Evolutionary conservation across 2,797 vertebrate species (phyloP), one percentile per base, ranked within the genome.

Genomic region (Hipposideros larvatus): DNA sequence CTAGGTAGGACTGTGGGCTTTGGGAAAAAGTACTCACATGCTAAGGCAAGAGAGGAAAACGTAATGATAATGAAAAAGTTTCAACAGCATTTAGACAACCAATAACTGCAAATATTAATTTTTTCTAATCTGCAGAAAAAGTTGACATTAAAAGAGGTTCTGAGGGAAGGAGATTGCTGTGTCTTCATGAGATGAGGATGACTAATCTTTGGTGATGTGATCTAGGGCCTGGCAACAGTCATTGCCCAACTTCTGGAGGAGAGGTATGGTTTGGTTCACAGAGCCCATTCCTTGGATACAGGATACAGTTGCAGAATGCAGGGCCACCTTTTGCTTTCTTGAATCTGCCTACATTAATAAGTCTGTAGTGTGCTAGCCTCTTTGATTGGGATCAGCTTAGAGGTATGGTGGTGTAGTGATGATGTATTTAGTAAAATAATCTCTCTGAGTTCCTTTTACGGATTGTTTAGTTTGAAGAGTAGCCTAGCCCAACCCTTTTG

Each of bases 351-450:
- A 31, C 11, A 57, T 77, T 82, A 74, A 24, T 43, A 65, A 85
- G 5, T n/a, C 28, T 77, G 24, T 66, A 68, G 55, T 71, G 48
- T 66, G 26, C 75, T 21, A 83, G 28, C 66, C 18, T 22, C 24
- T 68, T 53, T 28, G 74, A 88, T 59, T 41, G 71, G 51, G n/a
- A 85, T 68, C 46, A 63, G 4, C 48, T 93, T 70, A 59, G 41
- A 37, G 28, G 28, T 93, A 77, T 34, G 8, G 31, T 73, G 37
- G 26, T 22, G 59, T 21, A 87, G 46, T 3, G 8, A 90, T 70
- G 59, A 77, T 26, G 3, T 70, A 96, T 51, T 93, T 89, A 74
- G 68, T 68, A 41, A 90, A 96, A 87, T 16, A 59, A 19, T 78
- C 78, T 78, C 59, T 87, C 46, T 86, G 70, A 59, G 41, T 41